These are phyloP conservation scores for Neoaliturus tenellus DNA, from an alignment of 2,888 invertebrate species.

Conservation along the genomic window DNA sequence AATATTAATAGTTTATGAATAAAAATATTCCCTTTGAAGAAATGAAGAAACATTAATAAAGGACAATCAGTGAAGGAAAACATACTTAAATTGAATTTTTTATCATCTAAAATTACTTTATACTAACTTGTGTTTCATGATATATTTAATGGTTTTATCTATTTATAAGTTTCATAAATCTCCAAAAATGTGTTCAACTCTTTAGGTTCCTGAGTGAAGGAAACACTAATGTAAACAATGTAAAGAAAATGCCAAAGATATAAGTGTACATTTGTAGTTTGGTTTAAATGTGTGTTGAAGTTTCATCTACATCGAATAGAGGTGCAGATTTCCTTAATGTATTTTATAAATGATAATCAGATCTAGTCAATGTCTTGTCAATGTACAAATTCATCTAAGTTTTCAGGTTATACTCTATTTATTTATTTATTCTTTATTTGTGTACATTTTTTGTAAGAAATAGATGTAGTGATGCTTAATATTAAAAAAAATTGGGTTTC, in stretches of 20 bases:
- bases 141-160: neutral
- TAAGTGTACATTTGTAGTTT: neutral
- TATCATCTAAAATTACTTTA: neutral
- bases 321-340: neutral
- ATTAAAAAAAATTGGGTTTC: too few relatives aligned
- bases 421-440: neutral
- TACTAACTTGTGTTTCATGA: neutral
- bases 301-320: slow-evolving; percentile 10
- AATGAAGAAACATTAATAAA: neutral
- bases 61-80: too few relatives aligned
- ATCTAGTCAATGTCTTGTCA: slow-evolving; percentile 19
- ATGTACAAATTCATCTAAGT: neutral
- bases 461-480: too few relatives aligned
- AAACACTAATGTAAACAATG: neutral
- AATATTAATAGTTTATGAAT: too few relatives aligned
- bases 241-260: neutral
- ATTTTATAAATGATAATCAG: neutral
- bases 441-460: too few relatives aligned
- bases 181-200: neutral
- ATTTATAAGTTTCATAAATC: neutral
- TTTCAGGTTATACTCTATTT: neutral
- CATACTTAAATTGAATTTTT: neutral
- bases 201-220: neutral
- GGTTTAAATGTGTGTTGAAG: neutral
- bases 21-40: neutral